Evolutionary conservation across 2,113 vertebrate species (phyloP), one percentile per base, ranked within the genome.

Genomic region (Calyptommatus sinebrachiatus): DNA sequence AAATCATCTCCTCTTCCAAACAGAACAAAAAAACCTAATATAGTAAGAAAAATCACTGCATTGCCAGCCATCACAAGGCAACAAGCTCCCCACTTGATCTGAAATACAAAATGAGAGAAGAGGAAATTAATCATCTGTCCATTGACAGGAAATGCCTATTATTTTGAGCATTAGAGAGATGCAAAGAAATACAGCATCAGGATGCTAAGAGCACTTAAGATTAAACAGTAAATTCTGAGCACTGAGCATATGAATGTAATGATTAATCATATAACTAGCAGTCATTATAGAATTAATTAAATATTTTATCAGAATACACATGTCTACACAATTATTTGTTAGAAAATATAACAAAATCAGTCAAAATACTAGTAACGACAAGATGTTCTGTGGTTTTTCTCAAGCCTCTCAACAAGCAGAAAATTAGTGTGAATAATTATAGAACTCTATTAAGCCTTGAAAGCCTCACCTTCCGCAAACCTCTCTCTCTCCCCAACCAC

Each of bases 51-150:
- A 93, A 99, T 97, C 71, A 99, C 97, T 5, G 94, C 92, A 28
- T 99, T 99, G 50, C 97, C 98, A 1, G 97, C 97, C 93, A 99
- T 95, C 88, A 99, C 97, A 85, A 99, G 95, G 70, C 96, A 97
- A 77, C 98, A 99, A 86, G 98, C 98, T 46, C 97, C 97, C 98
- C 97, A 99, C 45, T 94, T 73, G 92, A 99, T 99, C 98, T 99
- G 96, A 85, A 90, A 90, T 18, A 91, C 83, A 95, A 94, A 80
- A 91, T 71, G 50, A 78, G 84, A 81, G 85, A 12, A 65, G 79
- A 89, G 7, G 85, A 81, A 87, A 31, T 35, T 80, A 81, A 80
- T 66, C n/a, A 74, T 86, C 68, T 75, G 8, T 66, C 60, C 79
- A 29, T 57, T 83, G 20, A 20, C 1, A 60, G 1, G 1, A 67